Evolutionary conservation across 2,888 invertebrate species (phyloP).

Genomic region (Plebejus argus): DNA sequence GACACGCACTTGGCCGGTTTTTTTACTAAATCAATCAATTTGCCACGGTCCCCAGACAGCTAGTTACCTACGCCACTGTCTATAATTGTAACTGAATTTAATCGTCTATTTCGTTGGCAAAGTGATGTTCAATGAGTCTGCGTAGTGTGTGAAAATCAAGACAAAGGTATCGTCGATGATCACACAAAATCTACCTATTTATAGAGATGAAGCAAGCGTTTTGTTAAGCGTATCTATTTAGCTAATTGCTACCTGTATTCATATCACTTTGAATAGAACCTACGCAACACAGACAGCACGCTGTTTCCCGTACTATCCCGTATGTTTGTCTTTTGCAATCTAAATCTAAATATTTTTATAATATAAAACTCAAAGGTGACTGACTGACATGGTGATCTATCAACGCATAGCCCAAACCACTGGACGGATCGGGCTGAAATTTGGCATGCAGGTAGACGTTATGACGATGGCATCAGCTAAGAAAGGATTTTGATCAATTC

Average conservation of each 20-base stretch:
- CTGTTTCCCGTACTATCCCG: not conserved
- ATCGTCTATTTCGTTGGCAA: not conserved
- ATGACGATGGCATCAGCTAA: too few species aligned
- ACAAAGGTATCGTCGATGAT: conserved; percentile 1
- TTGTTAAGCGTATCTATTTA: not conserved
- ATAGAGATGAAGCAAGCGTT: not conserved
- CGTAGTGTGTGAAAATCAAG: conserved; percentile 16
- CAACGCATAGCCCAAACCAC: too few species aligned
- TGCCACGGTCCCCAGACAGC: too few species aligned
- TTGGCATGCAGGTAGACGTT: too few species aligned
- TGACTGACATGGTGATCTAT: too few species aligned
- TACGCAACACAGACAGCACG: not conserved
- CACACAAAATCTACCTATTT: not conserved
- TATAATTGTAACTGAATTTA: not conserved
- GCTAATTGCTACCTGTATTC: not conserved
- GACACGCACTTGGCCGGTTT: too few species aligned
- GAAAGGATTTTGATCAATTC: too few species aligned
- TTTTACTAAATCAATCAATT: too few species aligned
- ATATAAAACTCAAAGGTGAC: too few species aligned
- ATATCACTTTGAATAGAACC: not conserved
- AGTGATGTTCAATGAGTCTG: not conserved
- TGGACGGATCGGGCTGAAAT: too few species aligned
- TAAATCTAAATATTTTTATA: too few species aligned
- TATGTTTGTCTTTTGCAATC: not conserved
- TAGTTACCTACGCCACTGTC: too few species aligned